Conservation (phyloP, 2,113 vertebrate species). For the Rhabdornis inornatus region DNA sequence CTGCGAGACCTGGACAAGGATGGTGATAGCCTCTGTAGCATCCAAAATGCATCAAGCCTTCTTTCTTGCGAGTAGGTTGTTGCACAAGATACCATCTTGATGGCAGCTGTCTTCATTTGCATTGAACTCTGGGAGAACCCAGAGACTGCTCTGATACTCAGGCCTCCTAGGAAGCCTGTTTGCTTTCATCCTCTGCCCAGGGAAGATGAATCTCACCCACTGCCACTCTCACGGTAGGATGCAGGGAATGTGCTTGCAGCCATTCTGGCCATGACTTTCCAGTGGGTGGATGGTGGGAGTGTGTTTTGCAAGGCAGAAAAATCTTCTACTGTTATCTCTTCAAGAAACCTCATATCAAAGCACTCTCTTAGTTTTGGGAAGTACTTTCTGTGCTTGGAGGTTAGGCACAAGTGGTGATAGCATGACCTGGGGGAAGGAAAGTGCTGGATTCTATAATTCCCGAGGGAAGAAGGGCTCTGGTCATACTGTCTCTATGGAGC, state of each 20-base stretch:
- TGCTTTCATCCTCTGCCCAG: constrained; percentile 3
- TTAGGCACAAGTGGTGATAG: not conserved
- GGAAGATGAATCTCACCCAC: not conserved
- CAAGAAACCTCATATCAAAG: not conserved
- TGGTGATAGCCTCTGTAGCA: not conserved
- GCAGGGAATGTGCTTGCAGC: not conserved
- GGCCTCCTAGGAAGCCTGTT: not conserved
- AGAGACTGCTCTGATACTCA: not conserved
- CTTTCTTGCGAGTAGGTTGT: not conserved
- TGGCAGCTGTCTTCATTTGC: constrained; percentile 1
- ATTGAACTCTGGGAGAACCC: constrained; percentile 10
- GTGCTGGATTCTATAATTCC: not conserved
- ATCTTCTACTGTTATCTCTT: not conserved
- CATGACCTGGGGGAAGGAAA: not conserved
- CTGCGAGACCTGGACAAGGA: not conserved
- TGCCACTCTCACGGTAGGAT: not conserved
- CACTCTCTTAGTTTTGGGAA: not conserved
- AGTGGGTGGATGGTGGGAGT: not conserved
- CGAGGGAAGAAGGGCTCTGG: not conserved
- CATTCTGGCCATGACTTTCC: not conserved
- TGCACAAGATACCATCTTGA: not conserved
- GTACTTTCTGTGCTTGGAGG: not conserved
- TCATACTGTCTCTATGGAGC: not conserved
- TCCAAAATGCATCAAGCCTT: not conserved
- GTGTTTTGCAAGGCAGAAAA: not conserved